Base-by-base conservation (phyloP, 1,140 invertebrate genomes). In the Cydia fagiglandana region DNA sequence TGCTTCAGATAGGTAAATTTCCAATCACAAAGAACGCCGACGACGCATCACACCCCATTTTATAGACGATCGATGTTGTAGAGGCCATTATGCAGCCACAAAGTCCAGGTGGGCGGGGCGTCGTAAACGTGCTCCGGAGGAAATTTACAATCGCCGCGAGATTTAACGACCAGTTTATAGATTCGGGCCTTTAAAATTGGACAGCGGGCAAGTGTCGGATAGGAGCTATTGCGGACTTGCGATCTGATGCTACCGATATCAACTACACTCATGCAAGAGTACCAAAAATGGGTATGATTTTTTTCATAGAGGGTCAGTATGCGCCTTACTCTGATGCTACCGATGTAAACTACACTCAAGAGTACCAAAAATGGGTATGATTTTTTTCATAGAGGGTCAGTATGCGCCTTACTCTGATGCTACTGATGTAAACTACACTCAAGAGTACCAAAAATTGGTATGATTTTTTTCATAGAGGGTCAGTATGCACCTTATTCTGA, bases 111-210 rank as follows among this genome's bases (percentile, higher is more conserved):
- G 87, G 88, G 88, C 80, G 88, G 86, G 76, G 86, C 84, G 75
- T 86, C 88, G 88, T 91, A 91, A 91, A 90, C 88, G 82, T 85
- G 80, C 81, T 88, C 84, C 80, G 84, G 81, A 78, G 86, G 81
- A 89, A 88, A 91, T 91, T 91, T 91, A 91, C 88, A 88, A 88
- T 88, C 85, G 80, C 79, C 78, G 82, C 81, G 87, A 91, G 88
- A 91, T 91, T 91, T 91, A 91, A 91, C 90, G 87, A 89, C 74
- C 88, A 89, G 88, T 91, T 91, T 91, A 91, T 90, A 90, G 88
- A 89, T 88, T 83, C 81, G 77, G 81, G 82, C 84, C 88, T 88
- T 91, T 89, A 84, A 90, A 90, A 89, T 86, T 84, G 86, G 66
- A 70, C 38, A 70, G 6, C 34, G 66, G 66, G 66, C 34, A 41